A percentile compares a stretch with the other conserved stretches of the same genome.
phyloP scores from a whole-genome alignment of 2,113 vertebrate genomes.

The Lipophrys pholis region DNA sequence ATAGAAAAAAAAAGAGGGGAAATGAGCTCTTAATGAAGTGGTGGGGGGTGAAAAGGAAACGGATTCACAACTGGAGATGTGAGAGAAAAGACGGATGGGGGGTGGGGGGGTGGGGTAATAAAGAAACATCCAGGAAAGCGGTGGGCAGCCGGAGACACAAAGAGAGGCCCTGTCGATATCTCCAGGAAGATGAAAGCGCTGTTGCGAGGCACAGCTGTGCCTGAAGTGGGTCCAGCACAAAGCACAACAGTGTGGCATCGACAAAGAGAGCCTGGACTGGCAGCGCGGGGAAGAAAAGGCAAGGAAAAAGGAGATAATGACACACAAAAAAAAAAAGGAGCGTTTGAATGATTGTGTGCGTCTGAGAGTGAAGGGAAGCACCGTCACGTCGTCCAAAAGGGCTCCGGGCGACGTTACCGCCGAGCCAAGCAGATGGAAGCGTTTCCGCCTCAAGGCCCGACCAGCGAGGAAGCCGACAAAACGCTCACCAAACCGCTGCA shows the following conservation, averaged over 20 bases:
- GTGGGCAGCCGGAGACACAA: conserved; percentile 45
- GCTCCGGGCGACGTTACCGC: conserved; percentile 30
- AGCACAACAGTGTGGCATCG: conserved; percentile 55
- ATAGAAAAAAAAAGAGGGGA: background rate
- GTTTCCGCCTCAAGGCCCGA: conserved; percentile 36
- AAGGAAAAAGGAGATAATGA: conserved; percentile 54
- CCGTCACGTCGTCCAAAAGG: conserved; percentile 35
- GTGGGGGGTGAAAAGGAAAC: conserved; percentile 5
- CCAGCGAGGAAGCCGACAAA: conserved; percentile 11
- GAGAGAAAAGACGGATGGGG: conserved; percentile 26
- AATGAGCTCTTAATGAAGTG: background rate
- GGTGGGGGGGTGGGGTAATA: conserved; percentile 12
- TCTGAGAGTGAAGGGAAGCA: background rate
- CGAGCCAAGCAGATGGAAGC: conserved; percentile 49
- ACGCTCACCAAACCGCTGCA: too few species aligned
- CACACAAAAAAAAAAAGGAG: conserved; percentile 31
- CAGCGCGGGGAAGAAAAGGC: conserved; percentile 55
- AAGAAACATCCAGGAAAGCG: conserved; percentile 40
- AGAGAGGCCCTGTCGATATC: conserved; percentile 60
- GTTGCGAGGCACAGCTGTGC: conserved; percentile 52
- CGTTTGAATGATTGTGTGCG: conserved; percentile 19
- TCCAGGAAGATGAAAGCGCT: conserved; percentile 51
- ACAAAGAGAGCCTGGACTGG: conserved; percentile 56
- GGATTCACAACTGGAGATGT: conserved; percentile 14
- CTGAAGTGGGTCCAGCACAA: conserved; percentile 49